These are phyloP conservation scores for Melanostigma gelatinosum DNA, from an alignment of 2,113 vertebrate genomes.

Conservation along the genomic window DNA sequence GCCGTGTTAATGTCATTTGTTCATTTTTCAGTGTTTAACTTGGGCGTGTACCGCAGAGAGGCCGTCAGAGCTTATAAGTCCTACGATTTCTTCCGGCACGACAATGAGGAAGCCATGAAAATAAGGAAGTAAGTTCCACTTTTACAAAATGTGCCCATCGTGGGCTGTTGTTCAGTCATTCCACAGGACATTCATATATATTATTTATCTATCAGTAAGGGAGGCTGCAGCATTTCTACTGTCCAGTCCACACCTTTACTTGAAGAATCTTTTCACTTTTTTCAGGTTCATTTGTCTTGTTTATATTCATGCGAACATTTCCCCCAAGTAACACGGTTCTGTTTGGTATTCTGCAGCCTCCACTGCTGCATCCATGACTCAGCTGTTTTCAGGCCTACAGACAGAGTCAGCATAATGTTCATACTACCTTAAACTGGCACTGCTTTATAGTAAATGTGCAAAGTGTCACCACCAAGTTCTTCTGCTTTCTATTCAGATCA, in stretches of 20 bases:
- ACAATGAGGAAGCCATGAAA: slow-evolving; percentile 97
- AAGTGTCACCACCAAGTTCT: background rate
- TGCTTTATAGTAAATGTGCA: background rate
- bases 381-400: slow-evolving; percentile 48
- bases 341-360: slow-evolving; percentile 43
- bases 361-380: slow-evolving; percentile 64
- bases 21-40: slow-evolving; percentile 91
- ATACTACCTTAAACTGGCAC: background rate
- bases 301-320: background rate
- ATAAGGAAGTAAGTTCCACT: slow-evolving; percentile 92
- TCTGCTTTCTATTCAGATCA: background rate
- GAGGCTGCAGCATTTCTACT: background rate
- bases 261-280: background rate
- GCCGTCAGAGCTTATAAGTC: slow-evolving; percentile 95
- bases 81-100: slow-evolving; percentile 97
- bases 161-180: background rate
- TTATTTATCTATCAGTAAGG: background rate
- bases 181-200: background rate
- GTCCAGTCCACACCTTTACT: background rate
- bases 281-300: background rate
- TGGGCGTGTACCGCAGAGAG: slow-evolving; percentile 95
- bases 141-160: background rate
- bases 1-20: slow-evolving; percentile 17
- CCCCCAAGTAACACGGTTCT: slow-evolving; percentile 10
- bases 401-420: background rate